A percentile compares a stretch with the other conserved stretches of the same genome.
Evolutionary conservation across 2,888 invertebrate species (phyloP).

Genomic region (Aphidoletes aphidimyza): DNA sequence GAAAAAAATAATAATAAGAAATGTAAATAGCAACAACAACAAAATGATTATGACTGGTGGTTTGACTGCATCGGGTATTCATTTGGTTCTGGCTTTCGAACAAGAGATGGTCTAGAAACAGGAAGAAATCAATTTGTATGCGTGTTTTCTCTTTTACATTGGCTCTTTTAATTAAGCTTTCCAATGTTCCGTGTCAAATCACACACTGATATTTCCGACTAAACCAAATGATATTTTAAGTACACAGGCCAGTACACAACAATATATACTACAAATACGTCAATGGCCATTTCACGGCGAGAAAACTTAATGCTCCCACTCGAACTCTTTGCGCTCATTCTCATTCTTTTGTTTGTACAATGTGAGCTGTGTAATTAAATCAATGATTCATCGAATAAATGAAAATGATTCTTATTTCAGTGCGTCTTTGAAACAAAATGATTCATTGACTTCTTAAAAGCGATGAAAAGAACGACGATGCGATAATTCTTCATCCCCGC

Average conservation of each 20-base stretch:
- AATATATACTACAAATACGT: not conserved
- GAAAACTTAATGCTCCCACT: not conserved
- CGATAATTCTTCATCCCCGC: not conserved
- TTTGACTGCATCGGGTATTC: not conserved
- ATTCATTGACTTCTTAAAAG: not conserved
- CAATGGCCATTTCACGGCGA: conserved; percentile 5
- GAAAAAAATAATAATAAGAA: too few relatives aligned
- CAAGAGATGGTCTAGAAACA: conserved; percentile 9
- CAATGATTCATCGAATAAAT: conserved; percentile 34
- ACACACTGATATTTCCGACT: conserved; percentile 8
- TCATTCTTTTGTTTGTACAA: too few relatives aligned
- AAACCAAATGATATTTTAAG: conserved; percentile 16
- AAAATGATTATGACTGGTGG: not conserved
- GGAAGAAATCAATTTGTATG: conserved; percentile 44
- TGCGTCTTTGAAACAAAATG: not conserved
- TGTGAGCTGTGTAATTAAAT: not conserved
- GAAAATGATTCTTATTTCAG: not conserved
- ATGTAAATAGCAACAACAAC: not conserved
- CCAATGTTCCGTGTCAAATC: conserved; percentile 47
- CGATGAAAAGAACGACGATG: not conserved
- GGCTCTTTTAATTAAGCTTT: conserved; percentile 39
- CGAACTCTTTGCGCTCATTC: too few relatives aligned
- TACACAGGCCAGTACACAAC: too few relatives aligned
- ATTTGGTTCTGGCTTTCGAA: not conserved
- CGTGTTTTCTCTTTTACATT: not conserved